Conservation (phyloP, 2,113 vertebrate species). For the Eleginops maclovinus region DNA sequence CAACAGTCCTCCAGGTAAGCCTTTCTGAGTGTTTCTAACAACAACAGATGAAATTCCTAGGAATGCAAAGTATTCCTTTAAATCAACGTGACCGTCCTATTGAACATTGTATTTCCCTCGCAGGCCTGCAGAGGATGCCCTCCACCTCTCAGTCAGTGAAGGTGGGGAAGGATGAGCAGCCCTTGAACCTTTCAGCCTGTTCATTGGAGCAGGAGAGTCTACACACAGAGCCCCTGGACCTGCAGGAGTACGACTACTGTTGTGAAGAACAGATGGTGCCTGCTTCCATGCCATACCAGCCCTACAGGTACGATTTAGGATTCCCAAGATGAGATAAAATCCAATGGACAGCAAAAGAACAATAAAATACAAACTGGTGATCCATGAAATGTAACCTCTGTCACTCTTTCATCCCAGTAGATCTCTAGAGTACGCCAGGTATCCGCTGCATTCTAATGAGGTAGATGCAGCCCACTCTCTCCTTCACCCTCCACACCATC, state of each 20-base stretch:
- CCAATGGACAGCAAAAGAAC: background rate
- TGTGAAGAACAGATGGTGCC: conserved; percentile 85
- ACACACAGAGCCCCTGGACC: conserved; percentile 58
- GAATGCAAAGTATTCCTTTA: too few relatives aligned
- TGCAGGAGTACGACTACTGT: conserved; percentile 72
- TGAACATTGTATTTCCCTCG: conserved; percentile 53
- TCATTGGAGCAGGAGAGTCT: conserved; percentile 60
- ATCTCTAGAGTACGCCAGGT: conserved; percentile 37
- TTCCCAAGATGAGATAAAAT: background rate
- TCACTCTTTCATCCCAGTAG: conserved; percentile 27
- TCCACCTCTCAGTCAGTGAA: conserved; percentile 45
- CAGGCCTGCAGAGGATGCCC: conserved; percentile 74
- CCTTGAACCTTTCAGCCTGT: conserved; percentile 42
- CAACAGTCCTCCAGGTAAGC: conserved; percentile 56
- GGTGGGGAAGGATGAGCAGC: conserved; percentile 5
- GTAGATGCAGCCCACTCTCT: conserved; percentile 2
- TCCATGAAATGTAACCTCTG: background rate
- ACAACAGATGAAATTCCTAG: background rate
- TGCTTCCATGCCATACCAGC: conserved; percentile 64
- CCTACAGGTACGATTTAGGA: conserved; percentile 75
- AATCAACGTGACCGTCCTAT: background rate
- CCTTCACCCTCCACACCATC: conserved; percentile 31
- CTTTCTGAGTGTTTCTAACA: background rate
- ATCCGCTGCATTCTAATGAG: conserved; percentile 22
- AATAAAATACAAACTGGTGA: background rate